These are phyloP conservation scores for Sminthurinus aureus DNA, from an alignment of 2,888 invertebrate species.

Conservation along the genomic window DNA sequence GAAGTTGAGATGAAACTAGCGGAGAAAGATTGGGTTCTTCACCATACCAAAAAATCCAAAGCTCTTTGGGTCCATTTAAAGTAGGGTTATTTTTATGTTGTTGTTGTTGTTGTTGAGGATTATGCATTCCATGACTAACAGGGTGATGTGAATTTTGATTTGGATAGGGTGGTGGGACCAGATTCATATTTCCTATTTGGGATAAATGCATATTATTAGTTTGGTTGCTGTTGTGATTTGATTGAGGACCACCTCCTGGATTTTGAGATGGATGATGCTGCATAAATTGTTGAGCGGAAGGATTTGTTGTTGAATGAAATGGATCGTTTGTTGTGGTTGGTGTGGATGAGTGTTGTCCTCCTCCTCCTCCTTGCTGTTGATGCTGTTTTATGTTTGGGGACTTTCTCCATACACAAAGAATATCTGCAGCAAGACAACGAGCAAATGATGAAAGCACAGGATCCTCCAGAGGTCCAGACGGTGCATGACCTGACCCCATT, in stretches of 20 bases:
- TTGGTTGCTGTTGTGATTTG: constrained; percentile 43
- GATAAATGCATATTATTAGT: constrained; percentile 53
- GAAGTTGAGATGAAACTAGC: constrained; percentile 84
- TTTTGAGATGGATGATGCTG: constrained; percentile 45
- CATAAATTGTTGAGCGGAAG: constrained; percentile 55
- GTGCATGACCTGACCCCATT: constrained; percentile 61
- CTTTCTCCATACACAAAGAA: constrained; percentile 97
- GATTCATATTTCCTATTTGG: constrained; percentile 33
- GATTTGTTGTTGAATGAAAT: constrained; percentile 46
- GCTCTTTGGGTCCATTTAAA: constrained; percentile 89
- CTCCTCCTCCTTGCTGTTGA: constrained; percentile 39
- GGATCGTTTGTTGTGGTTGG: constrained; percentile 47
- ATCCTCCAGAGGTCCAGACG: constrained; percentile 80
- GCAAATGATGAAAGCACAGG: constrained; percentile 90
- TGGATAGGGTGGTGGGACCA: constrained; percentile 65
- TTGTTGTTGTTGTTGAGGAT: constrained; percentile 23
- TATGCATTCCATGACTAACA: constrained; percentile 61
- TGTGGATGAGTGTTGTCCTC: constrained; percentile 15
- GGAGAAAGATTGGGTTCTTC: constrained; percentile 91
- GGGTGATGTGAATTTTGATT: constrained; percentile 64
- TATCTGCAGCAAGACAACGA: constrained; percentile 90
- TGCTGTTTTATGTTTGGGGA: constrained; percentile 68
- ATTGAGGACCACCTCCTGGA: constrained; percentile 29
- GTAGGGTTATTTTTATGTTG: constrained; percentile 66
- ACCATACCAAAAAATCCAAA: constrained; percentile 99